These are phyloP conservation scores for Artibeus jamaicensis DNA, from an alignment of 2,797 vertebrate genomes.

Conservation along the genomic window DNA sequence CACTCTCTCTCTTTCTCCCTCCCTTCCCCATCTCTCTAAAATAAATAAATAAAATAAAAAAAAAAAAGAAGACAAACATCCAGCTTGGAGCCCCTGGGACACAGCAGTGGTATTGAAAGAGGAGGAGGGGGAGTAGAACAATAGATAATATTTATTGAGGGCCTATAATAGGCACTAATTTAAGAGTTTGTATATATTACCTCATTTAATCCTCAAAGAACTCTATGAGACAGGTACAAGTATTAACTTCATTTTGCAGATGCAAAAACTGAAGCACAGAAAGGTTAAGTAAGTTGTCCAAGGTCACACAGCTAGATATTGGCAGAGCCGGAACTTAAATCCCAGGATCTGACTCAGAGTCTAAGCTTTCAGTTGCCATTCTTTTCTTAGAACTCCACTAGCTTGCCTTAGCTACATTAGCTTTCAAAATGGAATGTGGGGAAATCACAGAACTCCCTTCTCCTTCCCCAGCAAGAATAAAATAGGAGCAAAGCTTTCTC, in stretches of 20 bases:
- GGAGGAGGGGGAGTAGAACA: neutral
- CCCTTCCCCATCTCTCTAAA: too few relatives aligned
- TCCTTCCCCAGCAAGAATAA: neutral
- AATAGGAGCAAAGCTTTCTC: neutral
- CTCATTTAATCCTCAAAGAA: neutral
- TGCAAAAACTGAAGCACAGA: neutral
- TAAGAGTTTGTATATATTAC: neutral
- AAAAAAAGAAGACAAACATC: too few relatives aligned
- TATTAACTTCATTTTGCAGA: neutral
- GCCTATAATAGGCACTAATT: neutral
- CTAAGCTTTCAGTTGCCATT: neutral
- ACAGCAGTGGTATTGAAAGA: neutral
- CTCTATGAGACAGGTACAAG: neutral
- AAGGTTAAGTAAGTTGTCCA: neutral
- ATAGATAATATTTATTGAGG: neutral
- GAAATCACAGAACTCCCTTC: neutral
- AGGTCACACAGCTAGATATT: neutral
- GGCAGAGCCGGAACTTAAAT: neutral
- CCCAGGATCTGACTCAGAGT: neutral
- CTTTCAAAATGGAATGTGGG: neutral
- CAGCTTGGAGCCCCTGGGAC: neutral
- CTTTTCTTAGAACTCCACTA: neutral
- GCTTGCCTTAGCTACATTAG: neutral
- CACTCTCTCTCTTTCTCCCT: too few relatives aligned
- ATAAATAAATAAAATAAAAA: too few relatives aligned